Conservation (phyloP, 2,797 vertebrate genomes). For the Clarias laeviceps region DNA sequence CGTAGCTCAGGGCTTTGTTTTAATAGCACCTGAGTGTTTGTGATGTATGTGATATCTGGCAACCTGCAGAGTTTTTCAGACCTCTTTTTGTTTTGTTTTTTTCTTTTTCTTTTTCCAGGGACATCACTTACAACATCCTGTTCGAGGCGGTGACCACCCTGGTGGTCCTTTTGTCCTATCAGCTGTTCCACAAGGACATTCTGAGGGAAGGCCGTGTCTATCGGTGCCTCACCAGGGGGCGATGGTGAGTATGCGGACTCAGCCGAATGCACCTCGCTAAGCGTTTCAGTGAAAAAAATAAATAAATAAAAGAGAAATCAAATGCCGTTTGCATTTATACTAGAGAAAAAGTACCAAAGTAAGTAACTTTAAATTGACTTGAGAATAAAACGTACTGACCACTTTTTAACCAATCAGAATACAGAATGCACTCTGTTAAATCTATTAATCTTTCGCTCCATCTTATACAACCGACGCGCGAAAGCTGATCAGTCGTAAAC, state of each 20-base stretch:
- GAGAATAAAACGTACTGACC: too few species aligned
- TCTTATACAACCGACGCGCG: background rate
- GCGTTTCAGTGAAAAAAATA: too few species aligned
- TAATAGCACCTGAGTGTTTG: background rate
- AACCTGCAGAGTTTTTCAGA: background rate
- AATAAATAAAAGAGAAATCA: too few species aligned
- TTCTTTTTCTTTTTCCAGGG: conserved; percentile 71
- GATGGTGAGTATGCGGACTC: conserved; percentile 79
- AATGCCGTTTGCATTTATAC: too few species aligned
- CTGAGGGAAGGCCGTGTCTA: conserved; percentile 86
- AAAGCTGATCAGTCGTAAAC: background rate
- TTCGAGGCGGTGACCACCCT: conserved; percentile 93
- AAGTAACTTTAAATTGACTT: too few species aligned
- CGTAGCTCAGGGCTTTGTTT: background rate
- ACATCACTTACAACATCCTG: conserved; percentile 95
- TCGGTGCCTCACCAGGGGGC: conserved; percentile 87
- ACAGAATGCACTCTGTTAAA: background rate
- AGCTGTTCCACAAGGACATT: conserved; percentile 96
- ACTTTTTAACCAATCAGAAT: too few species aligned
- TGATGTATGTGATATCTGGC: conserved; percentile 1
- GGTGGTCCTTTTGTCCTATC: conserved; percentile 92
- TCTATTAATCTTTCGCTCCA: background rate
- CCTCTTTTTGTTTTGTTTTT: conserved; percentile 2
- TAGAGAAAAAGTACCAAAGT: too few species aligned
- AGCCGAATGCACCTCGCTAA: background rate